Conservation (phyloP, 1,140 invertebrate genomes). For the Drosophila nigrodunni region DNA sequence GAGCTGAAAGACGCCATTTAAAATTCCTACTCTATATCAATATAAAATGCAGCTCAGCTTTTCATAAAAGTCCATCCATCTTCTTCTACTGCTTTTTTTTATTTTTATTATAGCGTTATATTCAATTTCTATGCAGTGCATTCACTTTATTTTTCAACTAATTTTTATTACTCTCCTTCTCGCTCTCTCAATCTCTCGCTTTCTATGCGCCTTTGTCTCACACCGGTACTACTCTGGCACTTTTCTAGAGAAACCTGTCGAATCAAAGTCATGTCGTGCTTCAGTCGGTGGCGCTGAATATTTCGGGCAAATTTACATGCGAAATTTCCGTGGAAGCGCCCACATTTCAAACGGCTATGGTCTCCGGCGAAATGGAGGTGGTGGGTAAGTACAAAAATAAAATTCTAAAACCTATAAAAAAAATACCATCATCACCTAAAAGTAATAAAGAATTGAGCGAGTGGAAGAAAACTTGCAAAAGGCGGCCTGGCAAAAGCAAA, state of each 20-base stretch:
- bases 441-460: slow-evolving; percentile 23
- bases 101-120: slow-evolving; percentile 55
- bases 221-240: slow-evolving; percentile 10
- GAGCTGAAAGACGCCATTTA: slow-evolving; percentile 32
- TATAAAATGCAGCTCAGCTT: slow-evolving; percentile 42
- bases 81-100: slow-evolving; percentile 16
- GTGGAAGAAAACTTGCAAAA: slow-evolving; percentile 28
- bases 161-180: slow-evolving; percentile 61
- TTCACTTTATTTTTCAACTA: slow-evolving; percentile 72
- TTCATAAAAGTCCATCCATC: slow-evolving; percentile 36
- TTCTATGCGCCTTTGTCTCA: slow-evolving; percentile 14
- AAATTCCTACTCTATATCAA: slow-evolving; percentile 62
- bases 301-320: slow-evolving; percentile 90
- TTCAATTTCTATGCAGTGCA: slow-evolving; percentile 75
- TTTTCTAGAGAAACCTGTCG: slow-evolving; percentile 86
- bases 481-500: slow-evolving; percentile 60
- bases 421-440: slow-evolving; percentile 24
- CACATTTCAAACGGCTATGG: slow-evolving; percentile 92
- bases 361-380: slow-evolving; percentile 89
- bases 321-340: slow-evolving; percentile 94
- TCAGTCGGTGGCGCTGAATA: slow-evolving; percentile 86
- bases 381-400: slow-evolving; percentile 87
- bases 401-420: slow-evolving; percentile 36
- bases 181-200: slow-evolving; percentile 38
- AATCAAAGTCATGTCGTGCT: slow-evolving; percentile 88